Evolutionary conservation across 2,113 vertebrate species (phyloP).

Genomic region (Oreochromis aureus): DNA sequence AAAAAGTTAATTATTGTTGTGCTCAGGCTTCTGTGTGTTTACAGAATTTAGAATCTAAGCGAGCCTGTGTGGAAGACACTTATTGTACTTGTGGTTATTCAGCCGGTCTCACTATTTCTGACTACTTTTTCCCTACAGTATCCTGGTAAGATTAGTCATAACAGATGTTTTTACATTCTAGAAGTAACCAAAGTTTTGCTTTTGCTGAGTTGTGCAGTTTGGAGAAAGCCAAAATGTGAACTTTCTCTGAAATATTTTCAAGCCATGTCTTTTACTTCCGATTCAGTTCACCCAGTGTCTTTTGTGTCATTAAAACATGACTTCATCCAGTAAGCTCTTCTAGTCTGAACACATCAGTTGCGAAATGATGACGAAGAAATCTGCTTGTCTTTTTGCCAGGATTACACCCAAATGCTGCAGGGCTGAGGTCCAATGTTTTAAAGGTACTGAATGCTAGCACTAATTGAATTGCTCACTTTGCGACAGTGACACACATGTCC

Average conservation of each 20-base stretch:
- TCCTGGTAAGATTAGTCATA: neutral
- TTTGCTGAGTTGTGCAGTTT: neutral
- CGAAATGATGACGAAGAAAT: neutral
- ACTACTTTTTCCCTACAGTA: neutral
- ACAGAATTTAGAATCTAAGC: neutral
- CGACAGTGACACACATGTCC: neutral
- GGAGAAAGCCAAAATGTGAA: neutral
- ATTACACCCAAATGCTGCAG: neutral
- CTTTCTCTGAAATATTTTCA: neutral
- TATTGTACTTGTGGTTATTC: neutral
- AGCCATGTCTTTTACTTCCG: accelerated
- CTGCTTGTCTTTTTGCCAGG: neutral
- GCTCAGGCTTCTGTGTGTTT: neutral
- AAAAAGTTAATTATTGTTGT: neutral
- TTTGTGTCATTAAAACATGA: neutral
- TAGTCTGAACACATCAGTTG: neutral
- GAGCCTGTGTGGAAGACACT: neutral
- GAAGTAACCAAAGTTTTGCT: neutral
- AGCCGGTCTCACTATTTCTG: neutral
- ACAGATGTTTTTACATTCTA: neutral
- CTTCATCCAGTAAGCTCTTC: neutral
- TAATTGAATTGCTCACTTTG: neutral
- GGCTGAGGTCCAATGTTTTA: neutral
- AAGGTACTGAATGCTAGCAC: neutral
- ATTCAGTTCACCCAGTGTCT: neutral